Base-by-base conservation (phyloP, 1,140 invertebrate species). In the Eumaeus atala region DNA sequence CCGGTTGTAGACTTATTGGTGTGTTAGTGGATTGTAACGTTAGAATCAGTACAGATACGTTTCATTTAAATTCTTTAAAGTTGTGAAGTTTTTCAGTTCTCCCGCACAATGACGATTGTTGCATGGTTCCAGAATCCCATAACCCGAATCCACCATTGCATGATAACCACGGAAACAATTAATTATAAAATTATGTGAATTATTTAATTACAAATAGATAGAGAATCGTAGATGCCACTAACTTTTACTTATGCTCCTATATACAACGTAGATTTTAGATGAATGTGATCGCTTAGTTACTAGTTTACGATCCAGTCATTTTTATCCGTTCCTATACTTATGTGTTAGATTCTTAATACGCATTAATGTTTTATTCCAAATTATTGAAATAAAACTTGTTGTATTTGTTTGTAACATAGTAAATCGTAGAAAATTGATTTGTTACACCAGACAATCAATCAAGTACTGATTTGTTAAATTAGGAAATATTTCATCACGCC, bases 281-380 rank as follows among this genome's bases (percentile, higher is more conserved):
- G 48, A 28, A 49, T 49, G 48, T 49, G 18, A n/a, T 49, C n/a
- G 18, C 21, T n/a, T n/a, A 33, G 11, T 49, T 49, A 49, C 18
- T 49, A 49, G 33, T 49, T 49, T 48, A 10, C 18, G 17, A 33
- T 34, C 48, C 33, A 33, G 33, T 49, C 33, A 49, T 49, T 18
- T 16, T 33, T 9, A 34, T 49, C 21, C 33, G n/a, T 33, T 28
- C 4, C 9, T 18, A 5, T 49, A 3, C 28, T 14, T n/a, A 49
- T n/a, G n/a, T 18, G 44, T 48, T 48, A 28, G 34, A n/a, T 11
- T 40, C n/a, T 40, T 40, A 38, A 40, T 40, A 28, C 21, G 21
- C 6, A 28, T 28, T 28, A 28, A 28, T 28, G 21, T 28, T 28
- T 28, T 28, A 28, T 28, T 28, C 21, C 2, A 28, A 28, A 28